Evolutionary conservation across 2,797 vertebrate genomes (phyloP).

Genomic region (Tenualosa ilisha): DNA sequence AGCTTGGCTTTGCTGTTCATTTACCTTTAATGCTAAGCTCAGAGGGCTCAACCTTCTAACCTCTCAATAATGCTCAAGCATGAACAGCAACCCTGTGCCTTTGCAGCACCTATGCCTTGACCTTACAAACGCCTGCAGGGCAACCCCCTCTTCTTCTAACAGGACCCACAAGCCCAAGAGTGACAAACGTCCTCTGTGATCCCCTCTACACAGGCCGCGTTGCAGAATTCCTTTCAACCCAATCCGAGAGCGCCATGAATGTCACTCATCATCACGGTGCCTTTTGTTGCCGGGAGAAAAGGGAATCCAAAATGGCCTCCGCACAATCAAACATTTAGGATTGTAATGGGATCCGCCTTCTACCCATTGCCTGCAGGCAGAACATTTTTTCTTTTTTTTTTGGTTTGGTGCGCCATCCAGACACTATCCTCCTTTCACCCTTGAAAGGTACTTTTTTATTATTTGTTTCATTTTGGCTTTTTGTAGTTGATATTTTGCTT

Average conservation of each 20-base stretch:
- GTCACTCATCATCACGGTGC: neutral
- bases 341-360: neutral
- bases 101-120: neutral
- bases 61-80: neutral
- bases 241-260: neutral
- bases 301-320: slow-evolving; percentile 4
- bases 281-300: neutral
- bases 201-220: neutral
- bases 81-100: neutral
- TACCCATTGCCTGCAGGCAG: neutral
- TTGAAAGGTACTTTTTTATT: neutral
- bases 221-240: neutral
- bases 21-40: slow-evolving; percentile 55
- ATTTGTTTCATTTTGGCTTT: neutral
- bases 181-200: neutral
- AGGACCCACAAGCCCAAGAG: neutral
- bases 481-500: neutral
- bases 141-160: neutral
- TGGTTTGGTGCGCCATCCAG: neutral
- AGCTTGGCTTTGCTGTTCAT: slow-evolving; percentile 59
- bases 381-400: too few species aligned
- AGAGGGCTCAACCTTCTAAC: neutral
- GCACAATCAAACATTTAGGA: slow-evolving; percentile 17
- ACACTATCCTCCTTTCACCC: neutral
- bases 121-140: neutral